Percentiles rank a stretch among this genome's conserved stretches.
phyloP scores from a whole-genome alignment of 2,113 vertebrate species.

The Carlito syrichta region DNA sequence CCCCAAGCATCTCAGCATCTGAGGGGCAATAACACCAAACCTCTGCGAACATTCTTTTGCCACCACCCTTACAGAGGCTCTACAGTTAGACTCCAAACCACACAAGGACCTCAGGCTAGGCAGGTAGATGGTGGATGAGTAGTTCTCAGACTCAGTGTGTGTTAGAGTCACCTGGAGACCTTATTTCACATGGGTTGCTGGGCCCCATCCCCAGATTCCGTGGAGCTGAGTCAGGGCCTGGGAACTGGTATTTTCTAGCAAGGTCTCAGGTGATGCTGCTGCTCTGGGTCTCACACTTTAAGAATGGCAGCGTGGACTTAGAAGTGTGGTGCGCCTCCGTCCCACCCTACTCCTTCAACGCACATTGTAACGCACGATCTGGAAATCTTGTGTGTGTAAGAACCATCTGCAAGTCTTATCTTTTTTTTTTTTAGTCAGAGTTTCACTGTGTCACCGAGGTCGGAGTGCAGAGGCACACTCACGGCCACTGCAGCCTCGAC shows the following conservation, averaged over 20 bases:
- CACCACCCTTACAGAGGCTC: not conserved
- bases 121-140: not conserved
- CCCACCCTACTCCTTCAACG: not conserved
- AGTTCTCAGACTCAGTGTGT: not conserved
- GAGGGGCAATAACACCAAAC: not conserved
- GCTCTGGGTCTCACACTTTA: not conserved
- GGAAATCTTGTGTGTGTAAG: not conserved
- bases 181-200: not conserved
- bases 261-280: not conserved
- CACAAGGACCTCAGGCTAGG: not conserved
- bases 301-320: not conserved
- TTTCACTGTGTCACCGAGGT: too few species aligned
- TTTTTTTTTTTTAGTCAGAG: too few species aligned
- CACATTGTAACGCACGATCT: not conserved
- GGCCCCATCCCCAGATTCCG: not conserved
- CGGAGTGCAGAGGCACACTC: too few species aligned
- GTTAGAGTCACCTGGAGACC: not conserved
- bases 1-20: not conserved
- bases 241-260: not conserved
- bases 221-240: not conserved
- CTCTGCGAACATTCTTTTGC: not conserved
- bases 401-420: rapidly evolving
- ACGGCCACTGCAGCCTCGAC: too few species aligned
- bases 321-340: not conserved
- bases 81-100: not conserved